Evolutionary conservation across 2,888 invertebrate genomes (phyloP), one percentile per base, ranked within the genome.

Genomic region (Spilosoma lubricipeda): DNA sequence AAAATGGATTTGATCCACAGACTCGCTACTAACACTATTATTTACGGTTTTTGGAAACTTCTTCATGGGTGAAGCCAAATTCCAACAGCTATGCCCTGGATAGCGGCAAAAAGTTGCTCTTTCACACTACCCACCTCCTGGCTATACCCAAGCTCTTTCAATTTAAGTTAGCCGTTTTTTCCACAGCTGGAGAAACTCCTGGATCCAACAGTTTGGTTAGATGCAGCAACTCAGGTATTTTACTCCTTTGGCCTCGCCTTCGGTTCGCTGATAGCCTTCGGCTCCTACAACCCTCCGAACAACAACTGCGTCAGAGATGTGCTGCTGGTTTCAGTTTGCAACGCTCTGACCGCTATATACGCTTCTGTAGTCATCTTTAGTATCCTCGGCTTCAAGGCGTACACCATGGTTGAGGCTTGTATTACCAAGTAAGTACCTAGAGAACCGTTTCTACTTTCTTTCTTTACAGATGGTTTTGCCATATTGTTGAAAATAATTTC

Each of bases 181-280:
- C 70, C 92, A 36, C 94, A 98, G 98, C 96, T 98, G 88, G 98
- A 98, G 82, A 98, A 98, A 89, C 96, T 99, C 30, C 94, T 97
- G 68, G 97, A 98, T 86, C 98, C 99, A 0, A 98, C 97, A 9
- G 99, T 99, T 0, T 99, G 99, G 99, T 94, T 99, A 86, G 99
- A 99, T 90, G 99, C 99, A 4, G 99, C 99, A 1, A 99, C 99
- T 0, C 99, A 99, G 96, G 99, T 99, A 4, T 99, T 99, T 96
- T 99, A 99, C 94, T 99, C 99, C 1, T 98, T 99, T 92, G 99
- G 99, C 4, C 96, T 99, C 76, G 99, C 99, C 11, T 99, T 99
- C 92, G 99, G 99, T 4, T 99, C 99, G 0, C 96, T 99, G 76
- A 99, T 99, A 87, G 99, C 99, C 1, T 99, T 99, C 92, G 99